A percentile compares a stretch with the other conserved stretches of the same genome.
Evolutionary conservation across 1,140 invertebrate species (phyloP).

Genomic region (Diuraphis noxia): DNA sequence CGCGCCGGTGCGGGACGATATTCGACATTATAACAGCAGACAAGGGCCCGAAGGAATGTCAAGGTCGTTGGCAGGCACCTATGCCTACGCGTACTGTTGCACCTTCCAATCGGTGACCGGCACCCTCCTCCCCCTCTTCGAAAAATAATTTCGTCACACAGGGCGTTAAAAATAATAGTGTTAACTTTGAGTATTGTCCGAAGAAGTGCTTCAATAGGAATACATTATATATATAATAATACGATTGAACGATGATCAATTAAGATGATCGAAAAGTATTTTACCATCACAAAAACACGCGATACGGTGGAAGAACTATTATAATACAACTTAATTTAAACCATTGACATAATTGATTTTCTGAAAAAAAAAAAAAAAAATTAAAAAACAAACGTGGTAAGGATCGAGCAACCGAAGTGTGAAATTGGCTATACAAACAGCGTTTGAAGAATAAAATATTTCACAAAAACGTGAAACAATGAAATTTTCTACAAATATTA

Average conservation of each 20-base stretch:
- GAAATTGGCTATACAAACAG: no score
- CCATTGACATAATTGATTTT: neutral
- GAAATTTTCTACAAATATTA: no score
- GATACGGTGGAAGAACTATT: neutral
- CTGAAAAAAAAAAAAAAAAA: neutral
- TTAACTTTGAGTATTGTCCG: neutral
- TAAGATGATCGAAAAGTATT: neutral
- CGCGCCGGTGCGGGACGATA: neutral
- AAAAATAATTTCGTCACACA: neutral
- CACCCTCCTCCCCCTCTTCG: neutral
- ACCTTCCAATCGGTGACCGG: neutral
- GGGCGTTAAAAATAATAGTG: neutral
- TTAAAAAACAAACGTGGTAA: no score
- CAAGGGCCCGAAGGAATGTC: conserved; percentile 42
- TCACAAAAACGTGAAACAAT: no score
- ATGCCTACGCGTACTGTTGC: no score
- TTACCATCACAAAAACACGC: neutral
- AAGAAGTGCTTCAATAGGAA: neutral
- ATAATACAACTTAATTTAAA: neutral
- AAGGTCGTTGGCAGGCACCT: conserved; percentile 14
- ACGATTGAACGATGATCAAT: neutral
- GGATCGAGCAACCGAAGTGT: neutral
- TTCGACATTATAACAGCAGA: no score
- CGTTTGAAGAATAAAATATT: no score
- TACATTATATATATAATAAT: neutral